Base-by-base conservation (phyloP, 2,797 vertebrate species). In the Bucorvus abyssinicus region DNA sequence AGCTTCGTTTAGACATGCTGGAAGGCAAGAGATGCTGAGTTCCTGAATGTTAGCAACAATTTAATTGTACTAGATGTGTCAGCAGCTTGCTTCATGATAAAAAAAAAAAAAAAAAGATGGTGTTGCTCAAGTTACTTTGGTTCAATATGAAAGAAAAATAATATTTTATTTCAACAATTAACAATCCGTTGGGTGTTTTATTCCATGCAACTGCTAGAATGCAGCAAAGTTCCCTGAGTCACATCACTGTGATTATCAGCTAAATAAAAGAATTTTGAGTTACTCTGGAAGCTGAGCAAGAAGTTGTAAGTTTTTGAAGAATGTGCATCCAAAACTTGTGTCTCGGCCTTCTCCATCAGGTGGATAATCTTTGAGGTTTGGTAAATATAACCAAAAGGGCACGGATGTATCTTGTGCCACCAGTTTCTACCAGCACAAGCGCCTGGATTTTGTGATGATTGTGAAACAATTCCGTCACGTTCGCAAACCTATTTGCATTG, bases 401-500 rank as follows among this genome's bases (percentile, higher is more conserved):
- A 71, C 34, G 80, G 29, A 38, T 0, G 0, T 42, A n/a, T 83
- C 34, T 83, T 53, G 38, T 36, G 80, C 45, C 14, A 77, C 36
- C 15, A 44, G 21, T 84, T 87, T 80, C 64, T 76, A 87, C 55
- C 27, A 80, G 24, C 7, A 52, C 0, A 2, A 90, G 21, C 29
- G 57, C 12, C 42, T 83, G 71, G 34, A 65, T 83, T 91, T 94
- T 50, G 30, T 67, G 26, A 60, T 47, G 49, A 71, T 85, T 86
- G 81, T 68, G 55, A 89, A 94, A 90, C 45, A 61, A 71, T 75
- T 69, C 89, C 84, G 45, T 91, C 85, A 60, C 5, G 1, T 84
- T 93, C 52, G 5, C 34, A 91, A 90, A 78, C 42, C 21, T 78
- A 73, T 94, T 94, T 94, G 61, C 82, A 79, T 95, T 65, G 27